Evolutionary conservation across 2,797 vertebrate species (phyloP).

Genomic region (Lindbergichthys nudifrons): DNA sequence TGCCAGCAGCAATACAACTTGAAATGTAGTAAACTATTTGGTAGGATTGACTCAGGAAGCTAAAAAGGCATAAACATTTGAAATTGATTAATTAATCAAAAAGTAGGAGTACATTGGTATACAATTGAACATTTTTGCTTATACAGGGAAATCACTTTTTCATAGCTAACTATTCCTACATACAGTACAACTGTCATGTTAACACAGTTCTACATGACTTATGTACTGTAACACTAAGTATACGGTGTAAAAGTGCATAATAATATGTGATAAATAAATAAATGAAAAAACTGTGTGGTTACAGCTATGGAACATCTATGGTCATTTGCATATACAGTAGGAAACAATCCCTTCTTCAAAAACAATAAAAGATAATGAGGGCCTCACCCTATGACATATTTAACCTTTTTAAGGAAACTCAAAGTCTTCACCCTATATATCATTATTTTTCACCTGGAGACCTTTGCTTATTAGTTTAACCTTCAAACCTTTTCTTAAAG

Average conservation of each 20-base stretch:
- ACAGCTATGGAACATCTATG: neutral
- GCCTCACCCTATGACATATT: neutral
- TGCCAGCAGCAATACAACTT: too few relatives aligned
- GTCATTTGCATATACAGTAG: neutral
- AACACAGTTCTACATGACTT: neutral
- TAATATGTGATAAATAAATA: neutral
- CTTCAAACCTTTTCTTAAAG: conserved; percentile 8
- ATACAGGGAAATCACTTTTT: neutral
- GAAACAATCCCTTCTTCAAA: neutral
- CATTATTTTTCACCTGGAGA: neutral
- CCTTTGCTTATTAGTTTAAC: neutral
- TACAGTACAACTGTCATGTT: neutral
- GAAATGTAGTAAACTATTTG: too few relatives aligned
- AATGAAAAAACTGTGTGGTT: too few relatives aligned
- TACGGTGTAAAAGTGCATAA: neutral
- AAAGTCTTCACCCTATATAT: neutral
- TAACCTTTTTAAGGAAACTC: conserved; percentile 13
- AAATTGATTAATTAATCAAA: too few relatives aligned
- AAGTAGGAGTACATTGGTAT: neutral
- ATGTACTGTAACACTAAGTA: neutral
- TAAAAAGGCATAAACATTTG: too few relatives aligned
- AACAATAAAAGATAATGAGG: neutral
- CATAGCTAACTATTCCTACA: neutral
- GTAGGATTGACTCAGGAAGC: too few relatives aligned
- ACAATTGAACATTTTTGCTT: too few relatives aligned